Evolutionary conservation across 2,113 vertebrate genomes (phyloP), one percentile per base, ranked within the genome.

Genomic region (Microcebus jonahi): DNA sequence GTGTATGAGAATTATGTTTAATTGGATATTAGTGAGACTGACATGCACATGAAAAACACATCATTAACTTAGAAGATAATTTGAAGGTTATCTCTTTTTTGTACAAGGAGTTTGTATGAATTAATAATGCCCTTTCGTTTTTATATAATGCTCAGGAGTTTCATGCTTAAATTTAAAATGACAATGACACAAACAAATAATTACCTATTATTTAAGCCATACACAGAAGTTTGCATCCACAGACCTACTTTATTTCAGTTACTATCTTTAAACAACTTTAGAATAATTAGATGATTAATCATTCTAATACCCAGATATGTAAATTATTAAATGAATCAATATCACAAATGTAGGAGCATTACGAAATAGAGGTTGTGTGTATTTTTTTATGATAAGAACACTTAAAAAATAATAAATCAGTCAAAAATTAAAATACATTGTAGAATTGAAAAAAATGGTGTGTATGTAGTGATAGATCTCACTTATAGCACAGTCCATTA

Each of bases 21-120:
- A 97, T 95, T 97, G 77, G 80, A 91, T 82, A 85, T 97, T 97
- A 96, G 83, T 89, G 61, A 96, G 91, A 97, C 80, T 93, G 81
- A 94, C 87, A 87, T 90, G 68, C 79, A 63, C 89, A 85, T 95
- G 87, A 95, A 97, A 96, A 97, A 68, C 53, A 97, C 83, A 92
- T 95, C 83, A 97, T 94, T 97, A 98, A 93, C 75, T 93, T 59
- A 79, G 31, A 92, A 92, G 71, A 94, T 91, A 95, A 95, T 91
- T 89, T 95, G 79, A 95, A 97, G 34, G 8, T 93, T 96, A 95
- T 18, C 31, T 89, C 14, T 92, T 45, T 86, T 93, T 57, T 85
- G 42, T 63, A 34, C 6, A 77, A 86, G 25, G 12, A 81, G 14
- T 87, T 67, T 86, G 42, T 87, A 45, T 91, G 45, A 55, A 97